Percentiles rank a stretch among this genome's conserved stretches.
phyloP scores from a whole-genome alignment of 2,113 vertebrate species.

The Lycaon pictus region DNA sequence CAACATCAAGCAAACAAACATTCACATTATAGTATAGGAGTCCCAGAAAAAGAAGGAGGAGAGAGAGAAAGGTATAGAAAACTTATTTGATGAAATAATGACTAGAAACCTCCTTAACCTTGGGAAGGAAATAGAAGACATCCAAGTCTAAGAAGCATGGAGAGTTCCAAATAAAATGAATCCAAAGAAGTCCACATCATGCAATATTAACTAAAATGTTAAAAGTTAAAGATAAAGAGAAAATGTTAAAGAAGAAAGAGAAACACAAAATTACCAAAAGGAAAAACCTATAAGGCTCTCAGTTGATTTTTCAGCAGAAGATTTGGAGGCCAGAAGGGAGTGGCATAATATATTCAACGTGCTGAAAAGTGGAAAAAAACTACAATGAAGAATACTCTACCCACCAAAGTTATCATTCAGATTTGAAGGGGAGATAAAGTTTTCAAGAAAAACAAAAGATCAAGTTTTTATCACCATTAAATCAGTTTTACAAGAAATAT shows the following conservation, averaged over 20 bases:
- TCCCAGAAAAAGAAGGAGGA: background rate
- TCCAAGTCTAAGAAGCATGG: background rate
- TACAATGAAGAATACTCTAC: background rate
- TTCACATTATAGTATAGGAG: background rate
- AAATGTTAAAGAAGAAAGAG: background rate
- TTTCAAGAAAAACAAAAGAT: background rate
- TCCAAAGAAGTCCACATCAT: background rate
- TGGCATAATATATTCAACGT: background rate
- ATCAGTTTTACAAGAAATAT: background rate
- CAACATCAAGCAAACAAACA: background rate
- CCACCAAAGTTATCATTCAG: background rate
- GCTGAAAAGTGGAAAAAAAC: background rate
- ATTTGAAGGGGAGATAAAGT: background rate
- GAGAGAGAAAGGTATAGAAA: background rate
- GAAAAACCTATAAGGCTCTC: background rate
- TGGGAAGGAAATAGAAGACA: background rate
- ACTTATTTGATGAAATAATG: background rate
- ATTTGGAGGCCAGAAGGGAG: background rate
- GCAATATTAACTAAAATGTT: background rate
- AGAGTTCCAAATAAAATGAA: background rate
- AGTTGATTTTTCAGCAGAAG: background rate
- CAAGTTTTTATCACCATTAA: background rate
- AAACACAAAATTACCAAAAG: background rate
- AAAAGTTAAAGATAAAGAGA: background rate
- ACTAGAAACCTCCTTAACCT: background rate